Percentiles rank a stretch among this genome's conserved stretches.
Conservation (phyloP, 2,888 invertebrate genomes). For the Tryphoninae sp. region DNA sequence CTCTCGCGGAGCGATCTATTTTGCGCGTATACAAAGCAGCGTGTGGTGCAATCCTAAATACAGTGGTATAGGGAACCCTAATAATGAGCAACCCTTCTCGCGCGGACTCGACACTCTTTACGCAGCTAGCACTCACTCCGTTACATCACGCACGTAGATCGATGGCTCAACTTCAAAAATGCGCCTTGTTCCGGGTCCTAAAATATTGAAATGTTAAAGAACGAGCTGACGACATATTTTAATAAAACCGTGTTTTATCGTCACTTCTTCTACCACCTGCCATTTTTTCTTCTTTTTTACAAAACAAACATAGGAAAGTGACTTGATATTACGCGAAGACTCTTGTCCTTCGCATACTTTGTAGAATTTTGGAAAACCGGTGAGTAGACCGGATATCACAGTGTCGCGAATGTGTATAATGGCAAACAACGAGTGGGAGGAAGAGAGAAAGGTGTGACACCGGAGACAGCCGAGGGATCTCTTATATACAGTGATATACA, state of each 20-base stretch:
- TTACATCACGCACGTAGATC: conserved; percentile 4
- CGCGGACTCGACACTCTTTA: conserved; percentile 17
- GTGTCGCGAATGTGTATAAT: conserved; percentile 42
- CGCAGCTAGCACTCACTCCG: neutral
- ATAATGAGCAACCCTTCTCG: conserved; percentile 28
- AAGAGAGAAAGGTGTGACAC: conserved; percentile 22
- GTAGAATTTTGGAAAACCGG: conserved; percentile 38
- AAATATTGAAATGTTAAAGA: neutral
- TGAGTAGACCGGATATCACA: conserved; percentile 58
- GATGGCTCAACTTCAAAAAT: neutral
- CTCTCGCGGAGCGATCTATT: conserved; percentile 42
- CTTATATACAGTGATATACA: conserved; percentile 29
- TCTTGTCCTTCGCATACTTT: neutral
- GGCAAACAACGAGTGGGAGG: conserved; percentile 28
- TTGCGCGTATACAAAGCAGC: conserved; percentile 2
- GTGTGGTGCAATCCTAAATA: conserved; percentile 17
- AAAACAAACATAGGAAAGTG: conserved; percentile 12
- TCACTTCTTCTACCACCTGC: conserved; percentile 15
- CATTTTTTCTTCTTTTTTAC: neutral
- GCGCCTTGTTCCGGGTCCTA: neutral
- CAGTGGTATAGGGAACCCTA: conserved; percentile 21
- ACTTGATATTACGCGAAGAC: conserved; percentile 39
- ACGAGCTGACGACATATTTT: neutral
- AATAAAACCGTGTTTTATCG: conserved; percentile 21
- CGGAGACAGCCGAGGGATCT: conserved; percentile 32